Base-by-base conservation (phyloP, 2,888 invertebrate species). In the Strigamia crassipes region DNA sequence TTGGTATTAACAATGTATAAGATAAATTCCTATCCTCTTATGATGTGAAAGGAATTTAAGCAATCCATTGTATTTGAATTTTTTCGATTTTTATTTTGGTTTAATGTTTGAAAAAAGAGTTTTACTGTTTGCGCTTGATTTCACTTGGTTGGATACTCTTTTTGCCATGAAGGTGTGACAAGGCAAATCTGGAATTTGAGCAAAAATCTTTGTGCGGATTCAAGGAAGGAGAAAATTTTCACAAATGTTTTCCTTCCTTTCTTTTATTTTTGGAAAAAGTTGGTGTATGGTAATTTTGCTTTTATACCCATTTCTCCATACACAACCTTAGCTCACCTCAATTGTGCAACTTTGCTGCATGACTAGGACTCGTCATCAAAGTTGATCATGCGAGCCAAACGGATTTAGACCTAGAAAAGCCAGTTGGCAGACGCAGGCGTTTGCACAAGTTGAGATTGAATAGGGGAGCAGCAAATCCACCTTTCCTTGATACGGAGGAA, bases 321-420 rank as follows among this genome's bases (percentile, higher is more conserved):
- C 56, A 18, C 56, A 56, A 56, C n/a, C n/a, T 56, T 56, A 56
- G 56, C 56, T 56, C 56, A 56, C 56, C 56, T 56, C 56, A 56
- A 56, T 56, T 56, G 56, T 56, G 56, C 56, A 56, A 56, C 18
- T 56, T 56, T 56, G 56, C 56, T 56, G 56, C 56, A 56, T 56
- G 56, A 56, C 56, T 56, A 56, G 56, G 56, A 56, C 56, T 56
- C 56, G 56, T 56, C 56, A 56, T 56, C 56, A 56, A 56, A 56
- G 56, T 56, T 56, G 56, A 56, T 56, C 56, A 56, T 56, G 56
- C 56, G 56, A 56, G 56, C 56, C 56, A 56, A 56, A 56, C 56
- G 18, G 56, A 56, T 56, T 56, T 56, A 56, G 56, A n/a, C 56
- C 56, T 21, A 56, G 56, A 56, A 56, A 56, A 56, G 56, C 56